Base-by-base conservation (phyloP, 2,797 vertebrate species). In the Lindbergichthys nudifrons region DNA sequence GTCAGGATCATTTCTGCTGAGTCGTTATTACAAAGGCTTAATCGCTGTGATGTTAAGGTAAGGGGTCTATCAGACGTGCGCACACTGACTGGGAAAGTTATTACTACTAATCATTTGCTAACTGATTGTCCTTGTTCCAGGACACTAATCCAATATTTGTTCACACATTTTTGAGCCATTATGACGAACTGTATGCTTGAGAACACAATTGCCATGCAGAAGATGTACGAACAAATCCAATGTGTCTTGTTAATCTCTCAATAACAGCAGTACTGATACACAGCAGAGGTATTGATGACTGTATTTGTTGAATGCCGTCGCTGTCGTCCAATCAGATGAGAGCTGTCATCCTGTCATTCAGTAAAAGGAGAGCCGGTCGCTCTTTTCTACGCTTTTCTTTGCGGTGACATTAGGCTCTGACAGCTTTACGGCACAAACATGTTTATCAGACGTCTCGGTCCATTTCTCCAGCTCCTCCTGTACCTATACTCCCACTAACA, bases 341-440 rank as follows among this genome's bases (percentile, higher is more conserved):
- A 52, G 52, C 67, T 89, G 88, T 88, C 88, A 85, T 67, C 75
- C 61, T 79, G 78, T 88, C 88, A 88, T 70, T 73, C 64, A 36
- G 67, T 51, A 41, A 73, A 69, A 75, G 53, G 16, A n/a, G 67
- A 61, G 51, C 62, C 23, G 64, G 23, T 19, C 61, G 3, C 30
- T 48, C 66, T 65, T 70, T 75, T 75, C 73, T 77, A 69, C 3
- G 3, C 50, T 57, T 59, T 66, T 75, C 61, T 43, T 42, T 45
- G 19, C 46, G 5, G 42, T 88, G 89, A 91, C 83, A 73, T 26
- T 26, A 14, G 62, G 26, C 14, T 64, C 42, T 80, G 89, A 88
- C 89, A 89, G 85, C 73, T 87, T 90, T 61, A 80, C 70, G 71
- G 77, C 53, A 47, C 32, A 19, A 53, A 70, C 66, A 18, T 87